phyloP scores from a whole-genome alignment of 1,140 invertebrate genomes.

The Hydropsyche tenuis region DNA sequence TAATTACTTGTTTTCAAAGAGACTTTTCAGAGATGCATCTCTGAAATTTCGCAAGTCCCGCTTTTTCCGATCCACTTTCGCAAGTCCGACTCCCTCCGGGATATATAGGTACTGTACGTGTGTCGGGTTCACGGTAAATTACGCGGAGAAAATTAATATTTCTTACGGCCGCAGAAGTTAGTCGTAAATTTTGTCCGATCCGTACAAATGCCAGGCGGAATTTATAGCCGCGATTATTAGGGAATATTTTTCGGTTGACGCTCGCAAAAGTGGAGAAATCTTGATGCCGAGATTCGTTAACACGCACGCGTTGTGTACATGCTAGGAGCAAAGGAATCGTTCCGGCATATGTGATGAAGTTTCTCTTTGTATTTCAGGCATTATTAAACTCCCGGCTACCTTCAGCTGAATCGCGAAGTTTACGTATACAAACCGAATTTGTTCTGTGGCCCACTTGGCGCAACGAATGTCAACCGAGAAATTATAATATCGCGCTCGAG shows the following conservation, averaged over 20 bases:
- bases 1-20: constrained; percentile 43
- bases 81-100: neutral
- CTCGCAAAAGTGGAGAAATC: constrained; percentile 28
- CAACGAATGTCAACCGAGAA: too few relatives aligned
- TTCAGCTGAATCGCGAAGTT: too few relatives aligned
- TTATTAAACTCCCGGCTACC: too few relatives aligned
- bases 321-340: too few relatives aligned
- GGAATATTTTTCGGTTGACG: constrained; percentile 36
- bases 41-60: constrained; percentile 25
- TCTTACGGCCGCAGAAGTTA: constrained; percentile 46
- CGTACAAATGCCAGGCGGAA: constrained; percentile 47
- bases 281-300: constrained; percentile 3
- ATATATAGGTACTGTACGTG: neutral
- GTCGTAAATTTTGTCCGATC: constrained; percentile 48
- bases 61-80: constrained; percentile 12
- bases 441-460: too few relatives aligned
- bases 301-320: neutral
- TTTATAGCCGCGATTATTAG: constrained; percentile 48
- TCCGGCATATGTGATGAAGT: too few relatives aligned
- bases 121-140: constrained; percentile 42
- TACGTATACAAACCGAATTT: too few relatives aligned
- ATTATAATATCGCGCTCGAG: too few relatives aligned
- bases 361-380: too few relatives aligned
- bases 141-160: constrained; percentile 50
- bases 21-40: constrained; percentile 23